These are phyloP conservation scores for Ganaspis brasiliensis DNA, from an alignment of 2,888 invertebrate genomes.

Conservation along the genomic window DNA sequence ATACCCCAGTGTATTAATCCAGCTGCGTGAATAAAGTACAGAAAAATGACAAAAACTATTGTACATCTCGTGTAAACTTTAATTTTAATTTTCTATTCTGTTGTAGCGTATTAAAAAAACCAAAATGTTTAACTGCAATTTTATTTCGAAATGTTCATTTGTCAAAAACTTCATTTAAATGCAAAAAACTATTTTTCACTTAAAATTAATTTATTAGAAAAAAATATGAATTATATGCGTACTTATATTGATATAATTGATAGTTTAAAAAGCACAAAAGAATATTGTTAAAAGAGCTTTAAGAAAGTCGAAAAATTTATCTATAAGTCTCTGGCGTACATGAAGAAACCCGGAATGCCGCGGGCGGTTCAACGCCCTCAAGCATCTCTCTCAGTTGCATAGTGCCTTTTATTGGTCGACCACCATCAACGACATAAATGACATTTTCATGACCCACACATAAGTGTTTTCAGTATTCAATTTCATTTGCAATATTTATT, in stretches of 20 bases:
- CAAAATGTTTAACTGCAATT: too few relatives aligned
- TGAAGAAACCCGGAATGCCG: constrained; percentile 66
- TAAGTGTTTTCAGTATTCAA: not conserved
- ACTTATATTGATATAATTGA: not conserved
- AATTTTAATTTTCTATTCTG: too few relatives aligned
- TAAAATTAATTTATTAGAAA: too few relatives aligned
- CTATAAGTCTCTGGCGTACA: constrained; percentile 59
- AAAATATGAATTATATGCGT: too few relatives aligned
- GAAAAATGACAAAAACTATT: too few relatives aligned
- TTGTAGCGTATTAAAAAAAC: too few relatives aligned
- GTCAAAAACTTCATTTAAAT: too few relatives aligned
- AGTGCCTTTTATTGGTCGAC: constrained; percentile 28
- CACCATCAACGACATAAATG: constrained; percentile 40
- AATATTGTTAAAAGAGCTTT: not conserved
- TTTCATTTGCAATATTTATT: not conserved
- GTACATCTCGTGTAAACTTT: too few relatives aligned
- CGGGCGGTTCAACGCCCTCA: constrained; percentile 73
- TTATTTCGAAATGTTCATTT: too few relatives aligned
- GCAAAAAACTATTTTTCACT: too few relatives aligned
- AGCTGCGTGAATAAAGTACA: too few relatives aligned
- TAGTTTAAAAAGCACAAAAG: not conserved
- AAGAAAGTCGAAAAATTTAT: constrained; percentile 69
- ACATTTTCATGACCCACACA: constrained; percentile 8
- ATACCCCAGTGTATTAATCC: too few relatives aligned
- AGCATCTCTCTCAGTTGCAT: constrained; percentile 36